A percentile compares a stretch with the other conserved stretches of the same genome.
These are phyloP conservation scores for Sphenodon punctatus DNA, from an alignment of 2,797 vertebrate species.

Conservation along the genomic window DNA sequence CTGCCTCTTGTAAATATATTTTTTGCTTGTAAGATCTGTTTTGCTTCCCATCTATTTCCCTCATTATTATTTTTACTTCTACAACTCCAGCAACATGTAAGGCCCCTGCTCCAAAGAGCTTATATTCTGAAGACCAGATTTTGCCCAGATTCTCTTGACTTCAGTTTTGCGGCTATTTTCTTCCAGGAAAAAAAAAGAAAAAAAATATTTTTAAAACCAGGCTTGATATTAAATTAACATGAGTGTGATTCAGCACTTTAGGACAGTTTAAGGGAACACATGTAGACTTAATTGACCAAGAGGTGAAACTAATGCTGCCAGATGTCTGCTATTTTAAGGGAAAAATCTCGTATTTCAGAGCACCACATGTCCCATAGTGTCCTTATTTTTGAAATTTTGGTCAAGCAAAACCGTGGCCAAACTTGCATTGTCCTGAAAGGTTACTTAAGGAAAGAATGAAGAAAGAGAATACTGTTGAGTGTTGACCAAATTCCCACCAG, in stretches of 20 bases:
- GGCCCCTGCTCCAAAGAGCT: neutral
- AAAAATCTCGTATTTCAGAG: too few species aligned
- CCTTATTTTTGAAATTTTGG: too few species aligned
- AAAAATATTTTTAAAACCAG: neutral
- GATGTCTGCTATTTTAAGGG: neutral
- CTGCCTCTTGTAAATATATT: neutral
- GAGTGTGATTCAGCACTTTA: neutral
- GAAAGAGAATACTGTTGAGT: neutral
- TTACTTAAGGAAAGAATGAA: neutral
- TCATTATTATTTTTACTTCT: neutral
- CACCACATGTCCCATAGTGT: too few species aligned
- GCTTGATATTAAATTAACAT: neutral
- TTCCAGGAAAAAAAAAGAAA: neutral
- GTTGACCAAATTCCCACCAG: rapidly evolving
- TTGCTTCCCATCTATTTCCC: slow-evolving; percentile 12
- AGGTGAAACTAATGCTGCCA: too few species aligned
- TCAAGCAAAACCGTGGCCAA: too few species aligned
- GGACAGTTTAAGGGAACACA: rapidly evolving
- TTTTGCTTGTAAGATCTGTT: slow-evolving; percentile 17
- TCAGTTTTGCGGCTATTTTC: neutral
- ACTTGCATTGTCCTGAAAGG: neutral
- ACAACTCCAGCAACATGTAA: neutral
- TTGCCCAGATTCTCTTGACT: neutral
- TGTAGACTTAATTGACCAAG: too few species aligned
- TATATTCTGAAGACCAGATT: neutral